A percentile compares a stretch with the other conserved stretches of the same genome.
Evolutionary conservation across 1,140 invertebrate genomes (phyloP).

Genomic region (Drosophila subpulchrella): DNA sequence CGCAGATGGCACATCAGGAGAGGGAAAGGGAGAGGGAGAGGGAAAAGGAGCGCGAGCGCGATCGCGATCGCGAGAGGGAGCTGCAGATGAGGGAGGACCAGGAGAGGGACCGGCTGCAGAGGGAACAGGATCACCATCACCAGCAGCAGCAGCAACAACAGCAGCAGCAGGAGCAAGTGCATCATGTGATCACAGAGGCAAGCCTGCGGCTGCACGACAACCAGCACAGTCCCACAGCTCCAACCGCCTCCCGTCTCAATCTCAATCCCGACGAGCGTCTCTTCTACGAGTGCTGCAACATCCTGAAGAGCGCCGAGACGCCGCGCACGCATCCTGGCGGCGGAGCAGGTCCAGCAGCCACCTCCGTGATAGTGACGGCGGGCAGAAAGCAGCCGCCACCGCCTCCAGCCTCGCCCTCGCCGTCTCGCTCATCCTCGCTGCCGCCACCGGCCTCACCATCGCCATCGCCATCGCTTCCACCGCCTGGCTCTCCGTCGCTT

Average conservation of each 20-base stretch:
- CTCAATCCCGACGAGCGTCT: conserved; percentile 83
- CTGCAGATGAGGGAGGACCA: background rate
- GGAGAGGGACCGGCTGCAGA: background rate
- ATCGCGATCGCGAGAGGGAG: background rate
- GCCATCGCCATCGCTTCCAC: conserved; percentile 24
- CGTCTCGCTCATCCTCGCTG: conserved; percentile 4
- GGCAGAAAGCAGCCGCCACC: conserved; percentile 27
- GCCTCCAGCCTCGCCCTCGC: conserved; percentile 26
- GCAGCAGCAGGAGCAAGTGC: conserved; percentile 10
- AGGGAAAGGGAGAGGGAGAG: conserved; percentile 1
- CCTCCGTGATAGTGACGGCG: conserved; percentile 44
- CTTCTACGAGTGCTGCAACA: conserved; percentile 84
- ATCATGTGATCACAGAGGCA: conserved; percentile 69
- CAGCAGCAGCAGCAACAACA: conserved; percentile 1
- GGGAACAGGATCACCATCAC: background rate
- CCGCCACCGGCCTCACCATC: conserved; percentile 31
- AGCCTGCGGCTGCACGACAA: conserved; percentile 66
- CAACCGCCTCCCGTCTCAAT: conserved; percentile 58
- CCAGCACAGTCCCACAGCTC: conserved; percentile 48
- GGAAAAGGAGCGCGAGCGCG: background rate
- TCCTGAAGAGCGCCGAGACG: conserved; percentile 78
- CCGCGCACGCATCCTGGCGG: conserved; percentile 30
- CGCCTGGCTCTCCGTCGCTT: conserved; percentile 3
- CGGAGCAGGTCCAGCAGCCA: background rate
- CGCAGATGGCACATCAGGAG: conserved; percentile 21